Conservation (phyloP, 1,140 invertebrate species). For the Radopholus similis region DNA sequence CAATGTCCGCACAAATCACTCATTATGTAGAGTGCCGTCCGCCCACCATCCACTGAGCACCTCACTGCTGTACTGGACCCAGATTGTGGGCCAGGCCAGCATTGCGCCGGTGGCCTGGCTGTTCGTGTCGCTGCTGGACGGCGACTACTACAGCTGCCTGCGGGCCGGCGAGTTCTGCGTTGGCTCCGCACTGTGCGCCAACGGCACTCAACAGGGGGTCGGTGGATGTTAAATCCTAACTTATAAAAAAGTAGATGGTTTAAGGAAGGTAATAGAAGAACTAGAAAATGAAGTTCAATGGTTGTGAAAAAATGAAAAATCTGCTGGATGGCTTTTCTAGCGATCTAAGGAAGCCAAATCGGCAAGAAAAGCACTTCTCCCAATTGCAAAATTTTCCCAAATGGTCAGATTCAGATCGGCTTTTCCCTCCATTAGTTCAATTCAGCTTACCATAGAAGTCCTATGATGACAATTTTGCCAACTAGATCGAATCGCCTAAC, state of each 20-base stretch:
- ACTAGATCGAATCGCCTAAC: no score
- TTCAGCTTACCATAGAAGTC: no score
- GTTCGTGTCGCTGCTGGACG: conserved; percentile 51
- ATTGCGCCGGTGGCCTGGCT: conserved; percentile 52
- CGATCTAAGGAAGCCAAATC: no score
- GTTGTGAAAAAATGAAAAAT: background rate
- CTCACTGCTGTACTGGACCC: conserved; percentile 46
- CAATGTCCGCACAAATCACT: background rate
- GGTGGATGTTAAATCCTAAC: conserved; percentile 36
- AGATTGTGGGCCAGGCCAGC: conserved; percentile 38
- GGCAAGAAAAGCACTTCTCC: no score
- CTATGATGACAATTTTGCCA: no score
- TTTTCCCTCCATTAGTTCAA: no score
- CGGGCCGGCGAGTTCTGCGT: conserved; percentile 38
- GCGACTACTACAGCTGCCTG: conserved; percentile 48
- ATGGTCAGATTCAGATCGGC: no score
- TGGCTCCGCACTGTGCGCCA: conserved; percentile 24
- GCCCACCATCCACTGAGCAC: conserved; percentile 46
- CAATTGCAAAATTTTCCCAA: no score
- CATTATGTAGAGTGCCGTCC: conserved; percentile 24
- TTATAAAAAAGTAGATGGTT: no score
- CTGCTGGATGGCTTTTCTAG: background rate
- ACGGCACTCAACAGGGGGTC: conserved; percentile 25
- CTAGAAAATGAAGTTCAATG: background rate
- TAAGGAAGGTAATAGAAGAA: no score